phyloP scores from a whole-genome alignment of 1,140 invertebrate genomes.

The Bombyx mori region ASM3026992v2 NC_085116.1:6874501-6875000 shows the following conservation, averaged over 20 bases:
- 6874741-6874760: constrained; percentile 48
- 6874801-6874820: constrained; percentile 17
- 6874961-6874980: neutral
- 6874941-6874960: neutral
- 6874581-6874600: constrained; percentile 40
- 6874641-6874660: neutral
- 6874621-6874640: constrained; percentile 40
- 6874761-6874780: constrained; percentile 15
- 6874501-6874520: no score
- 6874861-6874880: constrained; percentile 9
- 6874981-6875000: constrained; percentile 1
- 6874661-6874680: no score
- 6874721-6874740: constrained; percentile 37
- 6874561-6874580: constrained; percentile 57
- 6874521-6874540: constrained; percentile 23
- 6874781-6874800: constrained; percentile 11
- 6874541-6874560: constrained; percentile 33
- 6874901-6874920: constrained; percentile 23
- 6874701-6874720: constrained; percentile 31
- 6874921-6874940: neutral
- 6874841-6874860: constrained; percentile 17
- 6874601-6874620: constrained; percentile 44
- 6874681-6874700: neutral
- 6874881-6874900: constrained; percentile 32
- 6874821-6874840: constrained; percentile 20